phyloP scores from a whole-genome alignment of 2,113 vertebrate genomes.

The Pogona vitticeps region DNA sequence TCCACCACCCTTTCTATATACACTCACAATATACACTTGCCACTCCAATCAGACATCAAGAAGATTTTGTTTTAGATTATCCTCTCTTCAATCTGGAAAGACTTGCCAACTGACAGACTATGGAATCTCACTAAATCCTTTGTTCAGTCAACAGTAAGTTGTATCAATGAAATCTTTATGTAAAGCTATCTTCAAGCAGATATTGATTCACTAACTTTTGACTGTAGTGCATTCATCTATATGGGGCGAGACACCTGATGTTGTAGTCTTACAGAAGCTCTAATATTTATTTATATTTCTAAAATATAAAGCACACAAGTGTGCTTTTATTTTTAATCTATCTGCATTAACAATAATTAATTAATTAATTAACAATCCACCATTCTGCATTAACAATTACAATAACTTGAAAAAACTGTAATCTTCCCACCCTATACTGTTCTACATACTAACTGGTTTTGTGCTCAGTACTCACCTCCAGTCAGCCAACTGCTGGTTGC shows the following conservation, averaged over 20 bases:
- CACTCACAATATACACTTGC: no score
- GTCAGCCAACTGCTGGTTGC: slow-evolving; percentile 83
- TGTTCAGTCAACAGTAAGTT: not conserved
- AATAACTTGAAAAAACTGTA: not conserved
- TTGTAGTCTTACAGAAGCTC: not conserved
- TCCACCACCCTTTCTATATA: no score
- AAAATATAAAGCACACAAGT: not conserved
- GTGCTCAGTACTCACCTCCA: slow-evolving; percentile 83
- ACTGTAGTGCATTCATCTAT: not conserved
- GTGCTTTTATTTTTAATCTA: not conserved
- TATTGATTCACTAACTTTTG: not conserved
- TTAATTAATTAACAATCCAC: no score
- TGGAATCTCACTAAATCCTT: not conserved
- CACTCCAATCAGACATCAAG: no score
- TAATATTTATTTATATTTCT: not conserved
- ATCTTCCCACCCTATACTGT: not conserved
- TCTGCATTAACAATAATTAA: no score
- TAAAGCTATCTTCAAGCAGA: not conserved
- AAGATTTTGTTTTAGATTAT: not conserved
- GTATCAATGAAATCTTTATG: not conserved
- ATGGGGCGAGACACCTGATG: not conserved
- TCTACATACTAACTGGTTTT: not conserved
- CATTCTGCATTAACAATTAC: no score
- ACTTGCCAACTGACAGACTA: not conserved
- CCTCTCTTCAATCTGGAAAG: not conserved